Evolutionary conservation across 2,113 vertebrate species (phyloP), one percentile per base, ranked within the genome.

Genomic region (Puffinus mauretanicus): DNA sequence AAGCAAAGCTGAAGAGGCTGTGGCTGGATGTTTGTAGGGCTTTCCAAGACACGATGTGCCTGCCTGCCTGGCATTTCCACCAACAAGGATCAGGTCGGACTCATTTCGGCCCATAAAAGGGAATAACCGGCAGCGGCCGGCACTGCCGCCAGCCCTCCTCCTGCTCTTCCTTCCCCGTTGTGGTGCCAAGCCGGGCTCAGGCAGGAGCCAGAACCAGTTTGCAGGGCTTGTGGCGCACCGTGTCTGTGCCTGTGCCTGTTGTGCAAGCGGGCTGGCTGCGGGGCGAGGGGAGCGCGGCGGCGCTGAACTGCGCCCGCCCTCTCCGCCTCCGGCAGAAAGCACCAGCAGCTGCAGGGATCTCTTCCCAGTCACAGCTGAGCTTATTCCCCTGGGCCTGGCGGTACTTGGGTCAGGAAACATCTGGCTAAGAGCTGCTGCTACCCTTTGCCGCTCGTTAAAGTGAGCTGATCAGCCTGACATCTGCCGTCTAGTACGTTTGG

Each of bases 401-500:
- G 13, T 1, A 3, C 61, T 0, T 3, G 42, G 32, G n/a, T 4
- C 60, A 19, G 60, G 16, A 30, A 25, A 10, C 9, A 0, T 3
- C 42, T 20, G 61, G 3, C 62, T 4, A 2, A 10, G 49, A 51
- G 72, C 64, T 27, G 30, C 79, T 55, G 69, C 54, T 9, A 5
- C 51, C 20, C 60, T 25, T 9, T 6, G 34, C 67, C 2, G 0
- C 66, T 16, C 6, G 0, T 13, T 2, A 3, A 10, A 7, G 26
- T 4, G 26, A 29, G 67, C 44, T 13, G 40, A 6, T 7, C 9
- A 19, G 11, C 16, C 49, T 10, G 46, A 2, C n/a, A 19, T 18
- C 60, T 12, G 52, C 75, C 4, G 0, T 11, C 69, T 3, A 0
- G 18, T 0, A 16, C 54, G 0, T 1, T 7, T 4, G 36, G 52